Evolutionary conservation across 2,888 invertebrate genomes (phyloP).

Genomic region (Acanthosoma haemorrhoidale): DNA sequence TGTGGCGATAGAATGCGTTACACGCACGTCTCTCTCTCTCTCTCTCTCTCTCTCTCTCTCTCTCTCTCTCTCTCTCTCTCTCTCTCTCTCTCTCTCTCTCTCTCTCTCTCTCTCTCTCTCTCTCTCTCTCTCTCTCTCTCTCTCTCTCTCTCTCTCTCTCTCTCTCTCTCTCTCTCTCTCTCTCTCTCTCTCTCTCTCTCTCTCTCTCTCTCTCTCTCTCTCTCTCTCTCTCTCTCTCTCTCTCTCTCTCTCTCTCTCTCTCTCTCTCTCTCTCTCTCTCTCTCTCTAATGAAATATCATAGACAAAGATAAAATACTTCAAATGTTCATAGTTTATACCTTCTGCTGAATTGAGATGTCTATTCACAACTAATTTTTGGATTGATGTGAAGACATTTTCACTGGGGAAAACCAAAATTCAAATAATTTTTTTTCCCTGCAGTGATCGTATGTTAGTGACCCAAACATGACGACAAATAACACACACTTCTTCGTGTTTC

Average conservation of each 20-base stretch:
- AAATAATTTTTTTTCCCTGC: too few species aligned
- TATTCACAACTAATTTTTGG: too few species aligned
- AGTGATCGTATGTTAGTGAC: too few species aligned
- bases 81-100: neutral
- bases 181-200: neutral
- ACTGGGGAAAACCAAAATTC: too few species aligned
- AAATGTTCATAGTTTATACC: too few species aligned
- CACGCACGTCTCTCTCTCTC: neutral
- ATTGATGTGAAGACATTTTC: too few species aligned
- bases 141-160: neutral
- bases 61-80: neutral
- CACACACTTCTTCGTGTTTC: too few species aligned
- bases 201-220: neutral
- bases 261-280: slow-evolving; percentile 3
- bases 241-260: slow-evolving; percentile 3
- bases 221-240: neutral
- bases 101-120: neutral
- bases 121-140: neutral
- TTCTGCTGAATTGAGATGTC: too few species aligned
- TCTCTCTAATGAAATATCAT: too few species aligned
- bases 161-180: neutral
- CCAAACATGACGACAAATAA: too few species aligned
- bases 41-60: neutral
- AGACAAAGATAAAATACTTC: too few species aligned
- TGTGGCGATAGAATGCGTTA: too few species aligned